These are phyloP conservation scores for Diarsia rubi DNA, from an alignment of 2,888 invertebrate species.

Conservation along the genomic window DNA sequence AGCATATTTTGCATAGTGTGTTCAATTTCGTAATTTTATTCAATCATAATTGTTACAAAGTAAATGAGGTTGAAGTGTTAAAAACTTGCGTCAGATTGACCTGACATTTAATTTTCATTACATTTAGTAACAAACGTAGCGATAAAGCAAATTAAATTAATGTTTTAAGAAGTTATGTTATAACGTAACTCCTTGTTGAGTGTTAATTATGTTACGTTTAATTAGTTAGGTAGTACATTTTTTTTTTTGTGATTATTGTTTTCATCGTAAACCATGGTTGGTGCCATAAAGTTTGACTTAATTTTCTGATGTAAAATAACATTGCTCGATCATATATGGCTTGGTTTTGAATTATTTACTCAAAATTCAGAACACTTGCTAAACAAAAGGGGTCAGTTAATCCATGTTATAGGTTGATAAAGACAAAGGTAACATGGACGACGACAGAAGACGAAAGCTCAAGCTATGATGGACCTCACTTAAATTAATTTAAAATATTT, in stretches of 20 bases:
- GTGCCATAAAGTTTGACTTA: not conserved
- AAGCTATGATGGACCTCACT: not conserved
- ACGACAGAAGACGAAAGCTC: not conserved
- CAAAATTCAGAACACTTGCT: not conserved
- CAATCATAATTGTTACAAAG: constrained; percentile 6
- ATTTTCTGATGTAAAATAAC: not conserved
- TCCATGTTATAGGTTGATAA: not conserved
- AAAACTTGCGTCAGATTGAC: constrained; percentile 41
- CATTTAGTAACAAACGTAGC: constrained; percentile 20
- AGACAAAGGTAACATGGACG: not conserved
- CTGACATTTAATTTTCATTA: constrained; percentile 56
- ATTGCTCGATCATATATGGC: not conserved
- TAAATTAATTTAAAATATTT: not conserved
- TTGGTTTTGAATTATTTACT: not conserved
- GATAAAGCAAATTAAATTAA: constrained; percentile 31
- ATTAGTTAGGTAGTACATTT: constrained; percentile 4
- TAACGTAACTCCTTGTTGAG: constrained; percentile 10
- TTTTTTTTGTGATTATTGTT: constrained; percentile 5
- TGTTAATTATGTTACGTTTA: constrained; percentile 16
- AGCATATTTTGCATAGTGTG: no score
- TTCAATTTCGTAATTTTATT: constrained; percentile 27
- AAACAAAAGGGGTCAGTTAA: not conserved
- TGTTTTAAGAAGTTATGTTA: constrained; percentile 9
- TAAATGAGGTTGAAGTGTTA: constrained; percentile 41
- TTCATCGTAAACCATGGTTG: not conserved